Conservation (phyloP, 37 sponge, comb jelly and placozoan genomes). For the Beroe forskalii region DNA sequence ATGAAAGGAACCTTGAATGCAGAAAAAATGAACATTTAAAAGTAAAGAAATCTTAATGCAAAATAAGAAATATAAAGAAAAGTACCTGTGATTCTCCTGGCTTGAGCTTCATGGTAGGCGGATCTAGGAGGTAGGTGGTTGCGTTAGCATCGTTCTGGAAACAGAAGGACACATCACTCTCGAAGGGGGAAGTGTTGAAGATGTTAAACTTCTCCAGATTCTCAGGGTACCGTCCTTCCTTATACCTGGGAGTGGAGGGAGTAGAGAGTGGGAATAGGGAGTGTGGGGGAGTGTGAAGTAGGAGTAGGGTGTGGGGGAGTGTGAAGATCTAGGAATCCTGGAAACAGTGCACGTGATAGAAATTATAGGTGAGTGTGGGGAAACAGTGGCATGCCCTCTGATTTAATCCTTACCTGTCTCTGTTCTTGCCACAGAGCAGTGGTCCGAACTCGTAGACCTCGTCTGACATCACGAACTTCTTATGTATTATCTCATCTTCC, state of each 20-base stretch:
- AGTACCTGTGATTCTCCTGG: constrained; percentile 82
- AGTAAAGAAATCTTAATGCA: too few relatives aligned
- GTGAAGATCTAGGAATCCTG: too few relatives aligned
- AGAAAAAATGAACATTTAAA: too few relatives aligned
- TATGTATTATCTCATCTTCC: constrained; percentile 87
- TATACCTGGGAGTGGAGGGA: constrained; percentile 73
- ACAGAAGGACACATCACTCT: constrained; percentile 75
- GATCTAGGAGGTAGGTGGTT: constrained; percentile 86
- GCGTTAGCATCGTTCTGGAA: constrained; percentile 83
- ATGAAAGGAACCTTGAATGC: too few relatives aligned
- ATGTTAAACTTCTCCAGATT: constrained; percentile 92
- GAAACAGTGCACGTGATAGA: too few relatives aligned
- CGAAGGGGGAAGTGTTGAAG: constrained; percentile 73
- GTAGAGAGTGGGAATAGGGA: too few relatives aligned
- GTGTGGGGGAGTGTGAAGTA: too few relatives aligned
- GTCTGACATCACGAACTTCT: constrained; percentile 75
- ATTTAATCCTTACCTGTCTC: constrained; percentile 73
- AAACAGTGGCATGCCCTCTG: too few relatives aligned
- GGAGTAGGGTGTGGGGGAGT: too few relatives aligned
- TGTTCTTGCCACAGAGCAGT: constrained; percentile 80
- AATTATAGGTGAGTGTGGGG: too few relatives aligned
- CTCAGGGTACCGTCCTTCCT: constrained; percentile 84
- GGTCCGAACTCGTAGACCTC: constrained; percentile 89
- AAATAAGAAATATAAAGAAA: too few relatives aligned
- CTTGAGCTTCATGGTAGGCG: constrained; percentile 77